These are phyloP conservation scores for Channa striata DNA, from an alignment of 2,797 vertebrate genomes.

Conservation along the genomic window DNA sequence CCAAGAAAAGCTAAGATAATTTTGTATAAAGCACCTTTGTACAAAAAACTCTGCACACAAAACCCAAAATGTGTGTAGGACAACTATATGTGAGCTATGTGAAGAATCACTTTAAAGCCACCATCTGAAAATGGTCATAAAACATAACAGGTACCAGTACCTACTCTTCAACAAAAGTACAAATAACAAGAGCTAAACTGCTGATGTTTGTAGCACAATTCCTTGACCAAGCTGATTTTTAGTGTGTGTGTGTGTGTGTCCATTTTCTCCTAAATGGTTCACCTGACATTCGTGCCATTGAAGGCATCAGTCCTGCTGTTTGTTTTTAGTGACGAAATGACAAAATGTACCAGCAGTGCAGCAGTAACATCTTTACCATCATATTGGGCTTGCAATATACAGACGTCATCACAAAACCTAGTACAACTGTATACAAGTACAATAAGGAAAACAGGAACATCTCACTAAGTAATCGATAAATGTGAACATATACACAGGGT, in stretches of 20 bases:
- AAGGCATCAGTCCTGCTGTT: conserved; percentile 81
- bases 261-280: conserved; percentile 63
- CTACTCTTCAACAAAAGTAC: conserved; percentile 91
- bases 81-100: conserved; percentile 94
- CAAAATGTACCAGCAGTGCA: conserved; percentile 91
- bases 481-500: conserved; percentile 90
- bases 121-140: conserved; percentile 92
- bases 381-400: conserved; percentile 89
- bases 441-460: conserved; percentile 89
- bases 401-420: conserved; percentile 91
- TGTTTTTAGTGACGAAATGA: conserved; percentile 82
- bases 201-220: conserved; percentile 90
- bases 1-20: conserved; percentile 97
- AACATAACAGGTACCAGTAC: conserved; percentile 98
- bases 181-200: conserved; percentile 92
- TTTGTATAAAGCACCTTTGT: conserved; percentile 96
- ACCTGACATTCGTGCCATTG: conserved; percentile 76
- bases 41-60: conserved; percentile 92
- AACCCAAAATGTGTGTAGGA: conserved; percentile 93
- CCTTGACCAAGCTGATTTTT: conserved; percentile 78
- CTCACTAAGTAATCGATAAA: conserved; percentile 90
- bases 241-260: conserved; percentile 78
- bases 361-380: conserved; percentile 93
- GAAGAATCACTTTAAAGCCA: conserved; percentile 98
- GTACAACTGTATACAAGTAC: conserved; percentile 87